Conservation (phyloP, 2,113 vertebrate species). For the Lamprotornis superbus region DNA sequence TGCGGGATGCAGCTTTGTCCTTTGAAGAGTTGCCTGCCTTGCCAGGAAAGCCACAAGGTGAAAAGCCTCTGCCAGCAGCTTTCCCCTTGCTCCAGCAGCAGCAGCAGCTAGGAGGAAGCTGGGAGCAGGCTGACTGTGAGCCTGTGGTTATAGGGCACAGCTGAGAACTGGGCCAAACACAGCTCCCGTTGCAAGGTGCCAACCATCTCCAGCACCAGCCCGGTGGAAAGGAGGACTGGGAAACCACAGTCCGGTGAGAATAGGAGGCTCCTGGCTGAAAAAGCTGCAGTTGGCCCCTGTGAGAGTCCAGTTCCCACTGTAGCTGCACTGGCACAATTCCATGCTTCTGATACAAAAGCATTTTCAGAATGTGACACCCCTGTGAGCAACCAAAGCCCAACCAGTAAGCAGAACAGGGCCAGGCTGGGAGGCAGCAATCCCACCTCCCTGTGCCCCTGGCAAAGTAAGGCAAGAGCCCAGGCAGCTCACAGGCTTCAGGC, state of each 20-base stretch:
- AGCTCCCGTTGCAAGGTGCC: neutral
- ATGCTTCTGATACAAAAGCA: neutral
- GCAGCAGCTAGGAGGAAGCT: neutral
- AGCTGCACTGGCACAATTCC: neutral
- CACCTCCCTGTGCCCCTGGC: fast-evolving
- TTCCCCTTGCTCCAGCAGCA: neutral
- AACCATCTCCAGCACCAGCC: neutral
- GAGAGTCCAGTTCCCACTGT: fast-evolving
- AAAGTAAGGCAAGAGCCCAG: neutral
- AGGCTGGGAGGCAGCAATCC: neutral
- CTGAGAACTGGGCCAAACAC: neutral
- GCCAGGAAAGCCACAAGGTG: neutral
- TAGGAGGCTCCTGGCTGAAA: neutral
- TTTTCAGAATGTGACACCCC: neutral
- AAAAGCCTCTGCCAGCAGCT: neutral
- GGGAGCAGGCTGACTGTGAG: neutral
- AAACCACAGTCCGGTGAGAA: neutral
- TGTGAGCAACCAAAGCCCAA: neutral
- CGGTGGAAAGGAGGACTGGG: fast-evolving
- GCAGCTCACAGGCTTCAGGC: fast-evolving
- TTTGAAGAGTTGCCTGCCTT: neutral
- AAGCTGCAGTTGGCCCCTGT: neutral
- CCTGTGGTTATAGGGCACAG: neutral
- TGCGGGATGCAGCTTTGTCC: neutral
- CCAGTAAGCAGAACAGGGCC: neutral